phyloP scores from a whole-genome alignment of 2,888 invertebrate species.

The Standfussiana lucernea region DNA sequence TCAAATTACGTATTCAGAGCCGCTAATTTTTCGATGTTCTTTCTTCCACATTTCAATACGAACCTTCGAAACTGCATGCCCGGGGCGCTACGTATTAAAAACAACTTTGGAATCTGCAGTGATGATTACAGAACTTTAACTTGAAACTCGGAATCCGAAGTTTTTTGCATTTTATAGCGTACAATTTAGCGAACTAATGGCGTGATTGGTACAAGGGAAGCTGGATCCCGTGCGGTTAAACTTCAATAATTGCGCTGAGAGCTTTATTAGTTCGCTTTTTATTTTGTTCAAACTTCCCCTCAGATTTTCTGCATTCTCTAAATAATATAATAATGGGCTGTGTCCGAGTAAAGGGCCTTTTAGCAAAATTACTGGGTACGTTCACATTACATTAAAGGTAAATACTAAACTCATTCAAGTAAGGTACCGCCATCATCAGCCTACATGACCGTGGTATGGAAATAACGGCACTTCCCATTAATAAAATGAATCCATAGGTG shows the following conservation, averaged over 20 bases:
- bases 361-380: slow-evolving; percentile 48
- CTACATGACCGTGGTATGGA: slow-evolving; percentile 3
- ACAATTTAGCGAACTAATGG: slow-evolving; percentile 83
- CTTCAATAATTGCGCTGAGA: slow-evolving; percentile 73
- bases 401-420: slow-evolving; percentile 36
- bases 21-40: slow-evolving; percentile 46
- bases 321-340: slow-evolving; percentile 55
- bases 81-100: slow-evolving; percentile 67
- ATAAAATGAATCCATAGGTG: slow-evolving; percentile 32
- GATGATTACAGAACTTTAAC: slow-evolving; percentile 69
- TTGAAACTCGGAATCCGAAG: slow-evolving; percentile 71
- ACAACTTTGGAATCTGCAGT: slow-evolving; percentile 64
- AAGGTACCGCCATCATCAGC: slow-evolving; percentile 18
- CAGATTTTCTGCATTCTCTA: slow-evolving; percentile 57
- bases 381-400: slow-evolving; percentile 26
- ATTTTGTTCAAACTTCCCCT: slow-evolving; percentile 63
- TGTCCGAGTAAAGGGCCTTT: slow-evolving; percentile 43
- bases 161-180: slow-evolving; percentile 84
- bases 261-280: slow-evolving; percentile 71
- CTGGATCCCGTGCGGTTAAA: slow-evolving; percentile 72
- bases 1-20: slow-evolving; percentile 56
- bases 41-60: slow-evolving; percentile 55
- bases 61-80: slow-evolving; percentile 61
- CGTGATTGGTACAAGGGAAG: slow-evolving; percentile 79
- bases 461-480: slow-evolving; percentile 21